phyloP scores from a whole-genome alignment of 1,140 invertebrate genomes.

The Diorhabda carinulata region DNA sequence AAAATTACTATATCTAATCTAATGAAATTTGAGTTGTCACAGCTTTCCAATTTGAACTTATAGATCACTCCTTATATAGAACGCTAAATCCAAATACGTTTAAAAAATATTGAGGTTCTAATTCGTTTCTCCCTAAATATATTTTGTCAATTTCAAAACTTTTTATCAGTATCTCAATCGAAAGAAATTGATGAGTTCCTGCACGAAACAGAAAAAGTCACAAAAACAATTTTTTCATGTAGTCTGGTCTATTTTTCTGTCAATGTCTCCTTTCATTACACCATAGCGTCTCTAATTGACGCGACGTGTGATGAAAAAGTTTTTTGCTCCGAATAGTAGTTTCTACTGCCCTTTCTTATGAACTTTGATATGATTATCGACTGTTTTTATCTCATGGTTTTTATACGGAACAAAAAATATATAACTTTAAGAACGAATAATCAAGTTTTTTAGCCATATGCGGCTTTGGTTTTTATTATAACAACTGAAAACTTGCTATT shows the following conservation, averaged over 20 bases:
- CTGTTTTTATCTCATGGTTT: not conserved
- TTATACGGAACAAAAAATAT: not conserved
- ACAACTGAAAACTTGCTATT: too few species aligned
- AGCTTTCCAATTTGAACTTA: too few species aligned
- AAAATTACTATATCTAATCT: too few species aligned
- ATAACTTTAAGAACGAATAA: not conserved
- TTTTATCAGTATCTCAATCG: too few species aligned
- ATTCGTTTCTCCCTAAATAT: too few species aligned
- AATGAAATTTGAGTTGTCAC: too few species aligned
- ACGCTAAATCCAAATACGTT: too few species aligned
- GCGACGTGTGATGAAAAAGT: not conserved
- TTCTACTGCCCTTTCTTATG: not conserved
- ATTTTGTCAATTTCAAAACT: too few species aligned
- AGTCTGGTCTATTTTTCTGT: slow-evolving; percentile 2
- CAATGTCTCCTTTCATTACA: not conserved
- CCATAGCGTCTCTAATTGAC: not conserved
- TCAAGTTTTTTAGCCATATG: not conserved
- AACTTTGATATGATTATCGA: slow-evolving; percentile 1
- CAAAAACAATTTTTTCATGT: not conserved
- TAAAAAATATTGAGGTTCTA: too few species aligned
- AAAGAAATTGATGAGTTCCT: too few species aligned
- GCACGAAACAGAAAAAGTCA: too few species aligned
- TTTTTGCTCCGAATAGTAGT: not conserved
- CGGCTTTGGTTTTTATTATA: not conserved
- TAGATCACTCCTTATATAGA: too few species aligned